These are phyloP conservation scores for Rhyacichthys aspro DNA, from an alignment of 2,797 vertebrate genomes.

Conservation along the genomic window DNA sequence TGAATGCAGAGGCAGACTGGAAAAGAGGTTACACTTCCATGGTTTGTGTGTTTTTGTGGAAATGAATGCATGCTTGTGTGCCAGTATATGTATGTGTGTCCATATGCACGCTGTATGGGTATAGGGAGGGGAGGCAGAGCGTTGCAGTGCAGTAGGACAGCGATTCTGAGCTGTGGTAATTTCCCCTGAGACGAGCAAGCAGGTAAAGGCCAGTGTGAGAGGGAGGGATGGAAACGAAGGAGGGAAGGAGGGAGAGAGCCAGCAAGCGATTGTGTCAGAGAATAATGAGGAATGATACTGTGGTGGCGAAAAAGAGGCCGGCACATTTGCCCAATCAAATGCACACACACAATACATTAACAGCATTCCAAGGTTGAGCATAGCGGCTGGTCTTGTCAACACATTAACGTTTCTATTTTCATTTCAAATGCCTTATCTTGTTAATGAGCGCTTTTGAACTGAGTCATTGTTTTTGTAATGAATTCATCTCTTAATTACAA, in stretches of 20 bases:
- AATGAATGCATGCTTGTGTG: conserved; percentile 4
- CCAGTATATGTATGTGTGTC: conserved; percentile 23
- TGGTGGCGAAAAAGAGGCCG: conserved; percentile 40
- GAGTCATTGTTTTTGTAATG: conserved; percentile 73
- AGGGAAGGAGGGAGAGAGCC: conserved; percentile 32
- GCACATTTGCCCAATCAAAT: conserved; percentile 52
- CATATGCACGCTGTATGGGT: conserved; percentile 34
- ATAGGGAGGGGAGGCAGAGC: conserved; percentile 56
- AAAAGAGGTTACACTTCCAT: conserved; percentile 23
- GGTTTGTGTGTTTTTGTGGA: conserved; percentile 20
- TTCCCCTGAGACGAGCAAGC: conserved; percentile 77
- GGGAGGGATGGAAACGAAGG: conserved; percentile 30
- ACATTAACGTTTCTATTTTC: conserved; percentile 57
- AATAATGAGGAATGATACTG: conserved; percentile 76
- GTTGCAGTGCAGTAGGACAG: conserved; percentile 70
- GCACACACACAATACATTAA: conserved; percentile 30
- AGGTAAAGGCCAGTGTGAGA: conserved; percentile 75
- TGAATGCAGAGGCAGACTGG: conserved; percentile 16
- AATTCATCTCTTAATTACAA: conserved; percentile 75
- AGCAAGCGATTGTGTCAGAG: conserved; percentile 57
- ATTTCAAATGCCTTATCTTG: conserved; percentile 67
- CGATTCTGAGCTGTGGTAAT: conserved; percentile 75
- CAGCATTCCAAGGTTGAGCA: conserved; percentile 44
- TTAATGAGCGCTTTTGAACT: conserved; percentile 65
- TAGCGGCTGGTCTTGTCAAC: conserved; percentile 43